Conservation (phyloP, 2,888 invertebrate species). For the Vesta saturnalis region DNA sequence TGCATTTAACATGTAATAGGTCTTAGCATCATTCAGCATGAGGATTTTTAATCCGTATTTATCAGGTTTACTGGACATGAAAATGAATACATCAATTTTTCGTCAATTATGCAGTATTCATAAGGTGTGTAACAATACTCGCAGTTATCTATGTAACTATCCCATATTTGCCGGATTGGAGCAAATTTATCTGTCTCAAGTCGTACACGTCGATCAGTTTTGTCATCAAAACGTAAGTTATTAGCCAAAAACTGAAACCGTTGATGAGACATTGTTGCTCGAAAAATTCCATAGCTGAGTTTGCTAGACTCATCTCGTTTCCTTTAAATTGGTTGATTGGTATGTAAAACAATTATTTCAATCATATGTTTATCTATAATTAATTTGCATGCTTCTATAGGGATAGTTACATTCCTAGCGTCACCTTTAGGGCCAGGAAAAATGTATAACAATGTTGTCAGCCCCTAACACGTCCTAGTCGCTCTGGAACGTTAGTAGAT, state of each 20-base stretch:
- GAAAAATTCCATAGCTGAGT: not conserved
- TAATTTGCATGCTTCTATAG: not conserved
- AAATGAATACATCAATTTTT: not conserved
- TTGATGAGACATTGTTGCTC: not conserved
- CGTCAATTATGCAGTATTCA: not conserved
- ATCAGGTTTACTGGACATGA: not conserved
- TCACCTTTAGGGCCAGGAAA: not conserved
- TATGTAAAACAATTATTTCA: not conserved
- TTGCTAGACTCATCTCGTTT: not conserved
- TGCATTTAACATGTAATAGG: not conserved
- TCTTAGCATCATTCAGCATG: not conserved
- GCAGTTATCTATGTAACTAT: not conserved
- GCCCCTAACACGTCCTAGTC: not conserved
- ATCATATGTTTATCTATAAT: not conserved
- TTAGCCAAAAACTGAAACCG: not conserved
- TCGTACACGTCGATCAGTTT: not conserved
- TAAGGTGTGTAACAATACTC: no score
- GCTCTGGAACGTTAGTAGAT: not conserved
- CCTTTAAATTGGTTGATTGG: not conserved
- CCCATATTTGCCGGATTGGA: not conserved
- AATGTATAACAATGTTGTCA: not conserved
- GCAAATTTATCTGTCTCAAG: not conserved
- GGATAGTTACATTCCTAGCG: not conserved
- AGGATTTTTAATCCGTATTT: not conserved
- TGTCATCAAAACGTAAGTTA: not conserved